These are phyloP conservation scores for Forbesichthys agassizii DNA, from an alignment of 2,113 vertebrate genomes.

Conservation along the genomic window DNA sequence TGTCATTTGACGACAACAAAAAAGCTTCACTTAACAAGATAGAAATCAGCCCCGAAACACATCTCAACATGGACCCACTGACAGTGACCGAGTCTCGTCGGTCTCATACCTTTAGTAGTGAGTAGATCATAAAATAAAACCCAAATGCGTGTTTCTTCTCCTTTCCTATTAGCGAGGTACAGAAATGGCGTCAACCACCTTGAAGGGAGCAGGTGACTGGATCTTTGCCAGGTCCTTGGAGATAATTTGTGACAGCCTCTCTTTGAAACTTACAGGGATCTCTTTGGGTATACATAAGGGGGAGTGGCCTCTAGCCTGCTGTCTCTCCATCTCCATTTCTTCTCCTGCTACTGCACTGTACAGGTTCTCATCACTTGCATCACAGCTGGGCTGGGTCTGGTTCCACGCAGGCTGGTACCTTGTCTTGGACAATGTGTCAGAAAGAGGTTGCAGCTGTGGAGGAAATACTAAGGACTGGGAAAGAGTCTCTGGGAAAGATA, in stretches of 20 bases:
- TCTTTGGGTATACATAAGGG: conserved; percentile 25
- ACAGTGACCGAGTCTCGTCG: conserved; percentile 9
- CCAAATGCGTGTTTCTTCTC: background rate
- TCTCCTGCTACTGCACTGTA: conserved; percentile 20
- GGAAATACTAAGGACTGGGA: background rate
- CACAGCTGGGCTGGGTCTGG: background rate
- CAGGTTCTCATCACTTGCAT: background rate
- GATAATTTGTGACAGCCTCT: conserved; percentile 71
- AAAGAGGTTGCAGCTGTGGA: background rate
- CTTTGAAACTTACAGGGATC: conserved; percentile 68
- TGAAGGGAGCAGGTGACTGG: conserved; percentile 36
- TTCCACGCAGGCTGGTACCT: conserved; percentile 13
- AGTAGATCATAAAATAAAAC: background rate
- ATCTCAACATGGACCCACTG: too few species aligned
- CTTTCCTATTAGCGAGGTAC: conserved; percentile 36
- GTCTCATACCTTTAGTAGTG: background rate
- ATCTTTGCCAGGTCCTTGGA: conserved; percentile 69
- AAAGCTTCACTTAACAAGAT: too few species aligned
- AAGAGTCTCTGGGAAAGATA: background rate
- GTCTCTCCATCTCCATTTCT: conserved; percentile 28
- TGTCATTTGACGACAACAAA: too few species aligned
- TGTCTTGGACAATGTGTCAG: background rate
- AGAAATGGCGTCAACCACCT: conserved; percentile 26
- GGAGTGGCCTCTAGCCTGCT: conserved; percentile 34
- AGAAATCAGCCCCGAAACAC: too few species aligned